These are phyloP conservation scores for Gavia stellata DNA, from an alignment of 2,113 vertebrate species.

Conservation along the genomic window DNA sequence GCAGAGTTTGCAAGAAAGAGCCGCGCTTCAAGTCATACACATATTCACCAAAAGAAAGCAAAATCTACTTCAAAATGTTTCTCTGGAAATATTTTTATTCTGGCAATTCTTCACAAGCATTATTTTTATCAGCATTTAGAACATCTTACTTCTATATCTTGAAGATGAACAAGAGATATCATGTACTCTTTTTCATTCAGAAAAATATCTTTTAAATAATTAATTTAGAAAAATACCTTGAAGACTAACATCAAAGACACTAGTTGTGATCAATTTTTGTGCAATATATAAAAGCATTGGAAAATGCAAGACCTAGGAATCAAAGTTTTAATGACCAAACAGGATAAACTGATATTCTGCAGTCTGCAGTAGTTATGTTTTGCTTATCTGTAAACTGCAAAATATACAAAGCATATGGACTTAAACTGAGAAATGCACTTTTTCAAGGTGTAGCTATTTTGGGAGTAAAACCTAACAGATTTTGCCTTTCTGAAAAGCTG, in stretches of 20 bases:
- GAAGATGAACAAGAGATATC: not conserved
- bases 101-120: not conserved
- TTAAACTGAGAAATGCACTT: not conserved
- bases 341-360: not conserved
- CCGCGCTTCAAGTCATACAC: not conserved
- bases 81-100: not conserved
- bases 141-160: not conserved
- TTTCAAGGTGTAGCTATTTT: not conserved
- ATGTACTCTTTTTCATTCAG: not conserved
- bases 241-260: not conserved
- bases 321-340: not conserved
- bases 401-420: not conserved
- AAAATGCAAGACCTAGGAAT: not conserved
- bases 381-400: not conserved
- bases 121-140: not conserved
- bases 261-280: not conserved
- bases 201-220: not conserved
- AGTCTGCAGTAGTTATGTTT: not conserved
- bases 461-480: not conserved
- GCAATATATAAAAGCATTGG: not conserved
- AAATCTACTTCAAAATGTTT: not conserved
- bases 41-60: not conserved
- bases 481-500: not conserved
- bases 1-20: not conserved
- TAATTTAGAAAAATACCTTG: not conserved